These are phyloP conservation scores for Epinephelus moara DNA, from an alignment of 2,113 vertebrate genomes.

Conservation along the genomic window DNA sequence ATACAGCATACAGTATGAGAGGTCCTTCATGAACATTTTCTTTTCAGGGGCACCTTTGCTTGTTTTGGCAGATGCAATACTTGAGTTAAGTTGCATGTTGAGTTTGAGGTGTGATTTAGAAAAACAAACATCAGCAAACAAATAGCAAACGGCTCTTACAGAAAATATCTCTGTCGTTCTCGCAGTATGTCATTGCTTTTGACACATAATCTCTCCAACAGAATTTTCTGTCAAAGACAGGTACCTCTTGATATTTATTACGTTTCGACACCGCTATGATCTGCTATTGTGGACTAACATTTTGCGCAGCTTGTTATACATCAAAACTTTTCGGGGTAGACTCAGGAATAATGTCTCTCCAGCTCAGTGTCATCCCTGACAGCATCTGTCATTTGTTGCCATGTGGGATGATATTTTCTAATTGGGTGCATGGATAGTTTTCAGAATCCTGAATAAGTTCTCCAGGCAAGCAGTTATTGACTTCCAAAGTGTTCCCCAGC, in stretches of 20 bases:
- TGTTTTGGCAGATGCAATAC: not conserved
- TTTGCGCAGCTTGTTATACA: conserved; percentile 25
- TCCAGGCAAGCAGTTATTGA: conserved; percentile 50
- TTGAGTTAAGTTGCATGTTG: conserved; percentile 14
- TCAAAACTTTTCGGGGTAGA: conserved; percentile 26
- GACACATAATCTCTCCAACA: conserved; percentile 41
- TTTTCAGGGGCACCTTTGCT: conserved; percentile 6
- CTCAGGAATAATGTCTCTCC: conserved; percentile 30
- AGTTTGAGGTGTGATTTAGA: conserved; percentile 29
- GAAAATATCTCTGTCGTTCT: conserved; percentile 3
- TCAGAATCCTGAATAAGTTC: conserved; percentile 45
- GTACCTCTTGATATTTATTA: conserved; percentile 39
- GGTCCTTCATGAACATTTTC: not conserved
- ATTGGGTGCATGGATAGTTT: conserved; percentile 50
- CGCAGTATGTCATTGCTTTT: conserved; percentile 28
- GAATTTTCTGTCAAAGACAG: not conserved
- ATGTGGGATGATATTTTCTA: conserved; percentile 48
- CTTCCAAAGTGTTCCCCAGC: conserved; percentile 39
- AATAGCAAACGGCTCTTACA: not conserved
- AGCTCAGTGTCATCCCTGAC: conserved; percentile 41
- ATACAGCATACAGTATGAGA: not conserved
- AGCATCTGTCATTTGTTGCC: conserved; percentile 59
- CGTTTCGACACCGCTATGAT: conserved; percentile 27
- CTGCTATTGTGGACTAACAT: conserved; percentile 10
- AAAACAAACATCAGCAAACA: conserved; percentile 9